Percentiles rank a stretch among this genome's conserved stretches.
Evolutionary conservation across 2,797 vertebrate genomes (phyloP).

Genomic region (Chelonia mydas): DNA sequence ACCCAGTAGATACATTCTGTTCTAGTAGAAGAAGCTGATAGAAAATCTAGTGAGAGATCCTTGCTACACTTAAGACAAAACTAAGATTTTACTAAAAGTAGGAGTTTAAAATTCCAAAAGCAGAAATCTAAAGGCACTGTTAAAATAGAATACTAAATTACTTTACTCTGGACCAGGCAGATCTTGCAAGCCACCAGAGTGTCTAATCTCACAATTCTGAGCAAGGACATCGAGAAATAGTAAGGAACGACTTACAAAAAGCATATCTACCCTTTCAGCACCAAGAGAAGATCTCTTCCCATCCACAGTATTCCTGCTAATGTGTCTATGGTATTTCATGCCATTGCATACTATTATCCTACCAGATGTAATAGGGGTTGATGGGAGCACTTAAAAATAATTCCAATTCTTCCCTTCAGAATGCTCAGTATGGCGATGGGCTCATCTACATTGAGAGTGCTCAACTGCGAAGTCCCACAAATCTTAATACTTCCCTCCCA

Average conservation of each 20-base stretch:
- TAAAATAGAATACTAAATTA: background rate
- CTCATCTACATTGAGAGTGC: background rate
- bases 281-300: background rate
- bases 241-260: background rate
- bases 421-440: background rate
- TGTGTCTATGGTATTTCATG: background rate
- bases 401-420: background rate
- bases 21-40: too few species aligned
- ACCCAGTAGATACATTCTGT: background rate
- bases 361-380: background rate
- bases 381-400: background rate
- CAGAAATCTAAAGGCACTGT: too few species aligned
- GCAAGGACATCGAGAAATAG: background rate
- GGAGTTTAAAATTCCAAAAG: too few species aligned
- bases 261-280: background rate
- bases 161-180: background rate
- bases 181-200: background rate
- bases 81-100: too few species aligned
- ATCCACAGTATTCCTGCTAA: background rate
- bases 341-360: accelerated
- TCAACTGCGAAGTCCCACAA: too few species aligned
- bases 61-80: too few species aligned
- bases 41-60: too few species aligned
- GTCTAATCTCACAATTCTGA: accelerated
- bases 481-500: too few species aligned